Conservation (phyloP, 2,888 invertebrate genomes). For the Caenorhabditis imperialis region DNA sequence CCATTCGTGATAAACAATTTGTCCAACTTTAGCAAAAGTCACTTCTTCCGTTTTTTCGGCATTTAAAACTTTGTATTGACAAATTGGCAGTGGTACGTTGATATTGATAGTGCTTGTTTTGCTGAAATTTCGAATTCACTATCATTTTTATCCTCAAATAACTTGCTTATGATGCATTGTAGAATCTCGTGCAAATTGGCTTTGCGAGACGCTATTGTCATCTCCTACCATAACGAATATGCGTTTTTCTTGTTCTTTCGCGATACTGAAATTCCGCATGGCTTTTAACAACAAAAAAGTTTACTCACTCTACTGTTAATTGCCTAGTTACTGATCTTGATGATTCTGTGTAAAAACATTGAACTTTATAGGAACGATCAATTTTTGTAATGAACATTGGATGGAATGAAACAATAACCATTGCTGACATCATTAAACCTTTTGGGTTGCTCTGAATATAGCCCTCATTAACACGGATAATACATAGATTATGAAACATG, state of each 20-base stretch:
- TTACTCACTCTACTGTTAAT: slow-evolving; percentile 61
- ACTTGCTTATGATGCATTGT: too few species aligned
- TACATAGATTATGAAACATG: too few species aligned
- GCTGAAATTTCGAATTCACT: too few species aligned
- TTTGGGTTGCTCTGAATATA: slow-evolving; percentile 69
- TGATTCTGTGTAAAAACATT: slow-evolving; percentile 72
- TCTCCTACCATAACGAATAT: slow-evolving; percentile 58
- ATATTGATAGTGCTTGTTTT: too few species aligned
- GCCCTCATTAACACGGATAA: too few species aligned
- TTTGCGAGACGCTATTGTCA: slow-evolving; percentile 12
- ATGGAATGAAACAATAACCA: slow-evolving; percentile 72
- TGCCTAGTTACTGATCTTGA: slow-evolving; percentile 68
- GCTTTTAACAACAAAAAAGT: neutral
- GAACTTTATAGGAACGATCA: slow-evolving; percentile 72
- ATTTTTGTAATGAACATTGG: slow-evolving; percentile 74
- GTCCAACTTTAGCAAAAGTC: slow-evolving; percentile 72
- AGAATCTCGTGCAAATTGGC: slow-evolving; percentile 5
- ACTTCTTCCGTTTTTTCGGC: slow-evolving; percentile 65
- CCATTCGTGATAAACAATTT: slow-evolving; percentile 73
- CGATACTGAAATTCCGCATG: slow-evolving; percentile 42
- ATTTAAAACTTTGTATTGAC: slow-evolving; percentile 66
- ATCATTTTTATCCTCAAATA: too few species aligned
- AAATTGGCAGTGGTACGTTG: slow-evolving; percentile 67
- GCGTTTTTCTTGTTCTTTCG: slow-evolving; percentile 55
- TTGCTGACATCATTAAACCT: slow-evolving; percentile 69